Percentiles rank a stretch among this genome's conserved stretches.
Conservation (phyloP, 2,888 invertebrate species). For the Nephrocerus scutellatus region DNA sequence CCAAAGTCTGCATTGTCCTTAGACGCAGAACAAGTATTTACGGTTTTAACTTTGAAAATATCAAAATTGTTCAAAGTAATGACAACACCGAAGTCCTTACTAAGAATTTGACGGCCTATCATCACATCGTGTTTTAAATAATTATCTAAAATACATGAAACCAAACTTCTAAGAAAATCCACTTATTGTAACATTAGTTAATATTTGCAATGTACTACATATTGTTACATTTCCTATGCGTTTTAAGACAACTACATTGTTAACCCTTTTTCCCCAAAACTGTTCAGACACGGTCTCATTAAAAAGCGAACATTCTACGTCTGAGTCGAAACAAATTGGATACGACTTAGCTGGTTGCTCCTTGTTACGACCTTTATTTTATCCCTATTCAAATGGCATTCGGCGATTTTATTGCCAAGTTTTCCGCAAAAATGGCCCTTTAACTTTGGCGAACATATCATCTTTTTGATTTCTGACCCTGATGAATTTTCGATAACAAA, state of each 20-base stretch:
- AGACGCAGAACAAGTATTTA: neutral
- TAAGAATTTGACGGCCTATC: neutral
- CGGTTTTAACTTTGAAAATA: conserved; percentile 1
- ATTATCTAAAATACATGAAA: too few relatives aligned
- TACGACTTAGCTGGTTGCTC: neutral
- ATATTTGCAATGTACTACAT: too few relatives aligned
- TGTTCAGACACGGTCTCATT: neutral
- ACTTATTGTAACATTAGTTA: too few relatives aligned
- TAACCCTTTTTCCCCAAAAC: conserved; percentile 1
- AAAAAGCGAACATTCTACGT: neutral
- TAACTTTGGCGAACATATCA: neutral
- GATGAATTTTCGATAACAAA: neutral
- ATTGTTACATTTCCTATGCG: too few relatives aligned
- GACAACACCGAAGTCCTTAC: neutral
- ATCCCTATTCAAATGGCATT: conserved; percentile 9
- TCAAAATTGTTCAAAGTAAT: conserved; percentile 1
- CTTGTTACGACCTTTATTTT: neutral
- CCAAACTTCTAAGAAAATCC: too few relatives aligned
- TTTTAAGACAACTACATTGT: too few relatives aligned
- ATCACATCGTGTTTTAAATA: neutral
- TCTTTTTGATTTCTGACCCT: conserved; percentile 1
- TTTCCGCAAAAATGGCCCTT: conserved; percentile 9
- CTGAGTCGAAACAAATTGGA: conserved; percentile 2
- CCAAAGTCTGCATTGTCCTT: conserved; percentile 1
- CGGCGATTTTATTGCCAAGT: conserved; percentile 9